Evolutionary conservation across 2,113 vertebrate species (phyloP).

Genomic region (Centropristis striata): DNA sequence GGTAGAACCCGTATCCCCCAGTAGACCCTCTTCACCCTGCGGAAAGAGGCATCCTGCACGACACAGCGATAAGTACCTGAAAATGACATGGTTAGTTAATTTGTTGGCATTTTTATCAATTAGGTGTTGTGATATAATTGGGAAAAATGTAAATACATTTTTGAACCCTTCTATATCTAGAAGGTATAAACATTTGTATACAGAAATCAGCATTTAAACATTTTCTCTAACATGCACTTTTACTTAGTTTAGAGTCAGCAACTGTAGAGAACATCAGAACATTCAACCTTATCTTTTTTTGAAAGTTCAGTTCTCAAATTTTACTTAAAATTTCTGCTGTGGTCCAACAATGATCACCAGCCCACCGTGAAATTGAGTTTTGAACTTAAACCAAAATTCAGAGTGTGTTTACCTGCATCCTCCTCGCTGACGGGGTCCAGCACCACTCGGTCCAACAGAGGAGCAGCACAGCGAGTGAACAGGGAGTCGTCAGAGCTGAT

Average conservation of each 20-base stretch:
- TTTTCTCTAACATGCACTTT: not conserved
- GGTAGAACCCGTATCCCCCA: conserved; percentile 89
- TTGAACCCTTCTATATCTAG: no score
- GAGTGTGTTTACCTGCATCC: conserved; percentile 87
- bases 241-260: not conserved
- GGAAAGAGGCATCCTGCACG: conserved; percentile 79
- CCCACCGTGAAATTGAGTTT: not conserved
- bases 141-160: no score
- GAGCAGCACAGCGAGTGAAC: conserved; percentile 77
- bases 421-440: conserved; percentile 83
- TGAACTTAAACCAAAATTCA: not conserved
- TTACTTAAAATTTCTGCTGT: not conserved
- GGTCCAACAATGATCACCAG: not conserved
- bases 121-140: no score
- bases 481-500: conserved; percentile 86
- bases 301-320: not conserved
- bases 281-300: not conserved
- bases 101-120: no score
- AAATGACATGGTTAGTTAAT: not conserved
- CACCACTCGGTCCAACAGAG: conserved; percentile 60
- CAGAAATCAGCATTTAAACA: not conserved
- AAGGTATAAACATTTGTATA: not conserved
- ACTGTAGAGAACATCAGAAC: not conserved
- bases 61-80: conserved; percentile 93
- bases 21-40: conserved; percentile 87